Evolutionary conservation across 2,888 invertebrate genomes (phyloP), one percentile per base, ranked within the genome.

Genomic region (Neoitamus cyanurus): DNA sequence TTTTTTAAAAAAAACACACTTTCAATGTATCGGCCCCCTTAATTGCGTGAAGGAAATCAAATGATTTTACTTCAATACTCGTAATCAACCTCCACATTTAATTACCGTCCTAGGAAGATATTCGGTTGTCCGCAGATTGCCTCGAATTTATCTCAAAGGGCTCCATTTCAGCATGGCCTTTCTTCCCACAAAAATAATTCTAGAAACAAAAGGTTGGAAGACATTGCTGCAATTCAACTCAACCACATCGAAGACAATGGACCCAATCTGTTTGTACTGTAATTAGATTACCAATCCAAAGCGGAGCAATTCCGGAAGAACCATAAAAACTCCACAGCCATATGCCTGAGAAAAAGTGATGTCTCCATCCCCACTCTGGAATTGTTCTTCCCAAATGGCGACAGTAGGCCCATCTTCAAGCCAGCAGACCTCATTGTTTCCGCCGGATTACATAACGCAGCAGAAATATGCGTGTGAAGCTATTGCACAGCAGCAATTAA

Each of bases 381-480:
- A 58, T 58, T 58, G 58, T 58, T 58, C 25, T 58, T 58, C 25
- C 58, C 58, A 58, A 25, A 20, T 20, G 25, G 58, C 25, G 58
- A 48, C 48, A 48, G 48, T 20, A 58, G 58, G 25, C 15, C 58
- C 58, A 58, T 58, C 58, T 58, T 58, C 58, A 20, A 2, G 7
- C 58, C 20, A 1, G 3, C 58, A 2, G 7, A 2, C 25, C 7
- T 58, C 58, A 58, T 58, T 58, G 58, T 58, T 58, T 58, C 58
- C 58, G 58, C 58, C 9, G 58, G 42, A 25, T 75, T 75, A 13
- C 75, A 42, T 42, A 75, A 75, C 34, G 1, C 0, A 25, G 9
- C 2, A 25, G 46, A 75, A 75, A 75, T 75, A 75, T 75, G 75
- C 75, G 42, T 75, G 75, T 75, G 75, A 75, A 75, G 42, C 5